A percentile compares a stretch with the other conserved stretches of the same genome.
Evolutionary conservation across 2,888 invertebrate species (phyloP).

Genomic region (Thera britannica): DNA sequence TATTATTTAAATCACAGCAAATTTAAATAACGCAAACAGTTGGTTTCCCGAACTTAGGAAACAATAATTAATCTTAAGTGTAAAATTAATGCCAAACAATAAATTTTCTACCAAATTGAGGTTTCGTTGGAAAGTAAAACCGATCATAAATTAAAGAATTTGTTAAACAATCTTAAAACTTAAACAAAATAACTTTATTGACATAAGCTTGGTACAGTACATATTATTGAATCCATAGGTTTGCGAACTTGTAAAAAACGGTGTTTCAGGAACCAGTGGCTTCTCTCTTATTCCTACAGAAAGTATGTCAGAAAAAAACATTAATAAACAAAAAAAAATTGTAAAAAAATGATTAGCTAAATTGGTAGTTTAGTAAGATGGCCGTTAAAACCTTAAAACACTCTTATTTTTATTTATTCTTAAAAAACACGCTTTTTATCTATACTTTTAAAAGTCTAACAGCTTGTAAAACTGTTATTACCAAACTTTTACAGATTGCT

Average conservation of each 20-base stretch:
- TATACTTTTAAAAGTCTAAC: slow-evolving; percentile 15
- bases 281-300: too few relatives aligned
- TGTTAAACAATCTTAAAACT: slow-evolving; percentile 62
- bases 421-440: slow-evolving; percentile 23
- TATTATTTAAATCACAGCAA: slow-evolving; percentile 1
- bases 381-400: slow-evolving; percentile 40
- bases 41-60: slow-evolving; percentile 36
- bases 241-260: too few relatives aligned
- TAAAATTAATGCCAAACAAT: slow-evolving; percentile 52
- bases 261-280: too few relatives aligned
- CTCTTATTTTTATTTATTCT: slow-evolving; percentile 23
- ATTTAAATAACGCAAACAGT: slow-evolving; percentile 9
- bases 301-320: too few relatives aligned
- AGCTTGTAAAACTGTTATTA: not conserved
- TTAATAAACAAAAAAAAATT: too few relatives aligned
- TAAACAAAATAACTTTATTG: slow-evolving; percentile 50
- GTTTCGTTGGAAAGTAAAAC: slow-evolving; percentile 69
- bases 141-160: slow-evolving; percentile 71
- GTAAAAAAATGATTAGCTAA: slow-evolving; percentile 51
- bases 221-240: too few relatives aligned
- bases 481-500: slow-evolving; percentile 6
- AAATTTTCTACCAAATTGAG: slow-evolving; percentile 66
- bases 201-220: too few relatives aligned
- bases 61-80: slow-evolving; percentile 63
- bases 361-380: slow-evolving; percentile 65